Percentiles rank a stretch among this genome's conserved stretches.
Evolutionary conservation across 2,888 invertebrate species (phyloP).

Genomic region (Hemicrepidius hirtus): DNA sequence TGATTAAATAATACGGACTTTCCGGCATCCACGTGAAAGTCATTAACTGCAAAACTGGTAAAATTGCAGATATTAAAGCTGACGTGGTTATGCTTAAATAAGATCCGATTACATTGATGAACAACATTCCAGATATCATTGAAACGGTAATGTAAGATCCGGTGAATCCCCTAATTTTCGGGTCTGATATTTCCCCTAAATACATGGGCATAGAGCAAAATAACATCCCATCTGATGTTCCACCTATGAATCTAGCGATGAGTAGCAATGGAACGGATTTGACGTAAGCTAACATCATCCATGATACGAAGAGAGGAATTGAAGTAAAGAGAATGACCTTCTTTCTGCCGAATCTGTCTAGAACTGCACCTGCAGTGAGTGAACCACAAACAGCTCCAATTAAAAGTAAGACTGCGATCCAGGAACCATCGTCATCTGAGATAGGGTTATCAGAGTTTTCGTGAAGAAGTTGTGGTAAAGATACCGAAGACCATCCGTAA

Average conservation of each 20-base stretch:
- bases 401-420: slow-evolving; percentile 80
- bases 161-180: slow-evolving; percentile 76
- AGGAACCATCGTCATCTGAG: slow-evolving; percentile 74
- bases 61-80: slow-evolving; percentile 75
- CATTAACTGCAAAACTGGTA: slow-evolving; percentile 75
- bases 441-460: slow-evolving; percentile 72
- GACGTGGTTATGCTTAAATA: slow-evolving; percentile 74
- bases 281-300: slow-evolving; percentile 78
- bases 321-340: slow-evolving; percentile 77
- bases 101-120: slow-evolving; percentile 78
- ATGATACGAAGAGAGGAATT: slow-evolving; percentile 77
- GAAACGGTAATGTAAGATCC: slow-evolving; percentile 78
- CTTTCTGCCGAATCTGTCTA: slow-evolving; percentile 81
- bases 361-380: slow-evolving; percentile 76
- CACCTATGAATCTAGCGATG: slow-evolving; percentile 73
- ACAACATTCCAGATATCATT: slow-evolving; percentile 76
- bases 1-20: slow-evolving; percentile 73
- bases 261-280: slow-evolving; percentile 75
- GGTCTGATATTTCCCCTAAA: slow-evolving; percentile 77
- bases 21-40: slow-evolving; percentile 79
- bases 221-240: slow-evolving; percentile 73
- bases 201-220: slow-evolving; percentile 75
- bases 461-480: slow-evolving; percentile 73
- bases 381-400: slow-evolving; percentile 79
- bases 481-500: slow-evolving; percentile 78